A percentile compares a stretch with the other conserved stretches of the same genome.
These are phyloP conservation scores for Gryon sp. DNA, from an alignment of 1,140 invertebrate species.

Conservation along the genomic window DNA sequence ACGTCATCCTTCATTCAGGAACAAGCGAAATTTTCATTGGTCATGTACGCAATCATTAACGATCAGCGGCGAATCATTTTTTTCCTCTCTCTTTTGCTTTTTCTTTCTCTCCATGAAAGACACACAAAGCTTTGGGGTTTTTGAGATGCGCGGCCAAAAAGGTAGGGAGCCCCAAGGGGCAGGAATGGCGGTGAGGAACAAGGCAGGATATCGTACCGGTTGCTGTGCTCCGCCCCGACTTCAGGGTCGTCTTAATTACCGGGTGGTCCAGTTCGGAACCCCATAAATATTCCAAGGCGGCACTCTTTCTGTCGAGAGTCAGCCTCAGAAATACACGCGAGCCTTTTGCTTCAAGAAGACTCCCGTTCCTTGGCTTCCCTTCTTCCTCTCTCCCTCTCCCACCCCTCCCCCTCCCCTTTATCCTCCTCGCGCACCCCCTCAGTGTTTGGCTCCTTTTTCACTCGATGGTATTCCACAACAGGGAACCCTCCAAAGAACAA, in stretches of 20 bases:
- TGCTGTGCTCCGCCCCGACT: conserved; percentile 73
- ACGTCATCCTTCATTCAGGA: conserved; percentile 40
- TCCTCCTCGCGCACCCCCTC: too few relatives aligned
- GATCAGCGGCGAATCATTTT: conserved; percentile 40
- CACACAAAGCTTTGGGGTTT: conserved; percentile 37
- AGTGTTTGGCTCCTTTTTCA: neutral
- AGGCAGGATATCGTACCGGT: conserved; percentile 71
- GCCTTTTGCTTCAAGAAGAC: conserved; percentile 52
- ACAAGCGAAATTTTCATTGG: conserved; percentile 23
- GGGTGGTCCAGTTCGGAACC: conserved; percentile 76
- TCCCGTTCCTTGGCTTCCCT: conserved; percentile 35
- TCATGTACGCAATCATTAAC: conserved; percentile 40
- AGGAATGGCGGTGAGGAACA: conserved; percentile 66
- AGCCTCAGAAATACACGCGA: conserved; percentile 61
- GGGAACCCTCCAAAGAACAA: conserved; percentile 34
- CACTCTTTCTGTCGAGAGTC: conserved; percentile 70
- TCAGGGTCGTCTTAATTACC: conserved; percentile 76
- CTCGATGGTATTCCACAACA: conserved; percentile 34
- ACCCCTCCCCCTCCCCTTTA: conserved; percentile 8
- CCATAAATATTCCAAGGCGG: conserved; percentile 76
- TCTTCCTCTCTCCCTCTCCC: neutral
- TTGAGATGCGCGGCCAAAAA: conserved; percentile 9
- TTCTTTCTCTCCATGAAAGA: conserved; percentile 31
- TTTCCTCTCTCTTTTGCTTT: too few relatives aligned
- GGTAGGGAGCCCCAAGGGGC: conserved; percentile 45